Percentiles rank a stretch among this genome's conserved stretches.
Conservation (phyloP, 2,113 vertebrate species). For the Salvator merianae region DNA sequence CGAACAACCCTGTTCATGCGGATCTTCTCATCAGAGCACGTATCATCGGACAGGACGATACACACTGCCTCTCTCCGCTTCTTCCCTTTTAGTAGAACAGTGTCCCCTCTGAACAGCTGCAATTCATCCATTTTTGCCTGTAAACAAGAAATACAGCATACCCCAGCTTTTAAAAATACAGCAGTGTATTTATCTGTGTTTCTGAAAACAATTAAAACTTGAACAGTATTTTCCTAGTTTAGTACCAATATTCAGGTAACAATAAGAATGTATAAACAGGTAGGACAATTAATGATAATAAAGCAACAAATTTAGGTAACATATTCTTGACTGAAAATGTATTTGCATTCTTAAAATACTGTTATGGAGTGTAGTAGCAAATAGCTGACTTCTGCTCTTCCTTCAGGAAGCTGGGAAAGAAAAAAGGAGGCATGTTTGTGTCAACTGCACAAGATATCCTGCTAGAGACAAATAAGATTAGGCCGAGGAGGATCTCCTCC, state of each 20-base stretch:
- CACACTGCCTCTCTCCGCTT: conserved; percentile 97
- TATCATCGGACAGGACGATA: conserved; percentile 97
- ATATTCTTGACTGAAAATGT: background rate
- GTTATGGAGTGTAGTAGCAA: background rate
- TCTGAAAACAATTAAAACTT: background rate
- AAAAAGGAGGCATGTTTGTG: background rate
- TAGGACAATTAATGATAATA: background rate
- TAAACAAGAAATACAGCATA: background rate
- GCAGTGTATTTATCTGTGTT: background rate
- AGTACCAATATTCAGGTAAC: too few relatives aligned
- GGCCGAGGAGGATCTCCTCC: too few relatives aligned
- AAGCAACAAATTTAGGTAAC: too few relatives aligned
- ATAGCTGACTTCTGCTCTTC: too few relatives aligned
- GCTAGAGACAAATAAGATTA: too few relatives aligned
- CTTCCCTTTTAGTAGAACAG: conserved; percentile 96
- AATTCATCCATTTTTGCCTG: conserved; percentile 98
- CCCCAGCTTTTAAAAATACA: background rate
- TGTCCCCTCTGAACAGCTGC: conserved; percentile 97
- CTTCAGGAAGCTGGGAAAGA: too few relatives aligned
- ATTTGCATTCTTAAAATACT: background rate
- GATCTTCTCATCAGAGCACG: conserved; percentile 98
- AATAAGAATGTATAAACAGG: background rate
- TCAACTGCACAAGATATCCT: too few relatives aligned
- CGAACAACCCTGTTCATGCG: conserved; percentile 99
- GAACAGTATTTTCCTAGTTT: background rate